Conservation (phyloP, 2,888 invertebrate genomes). For the Agrochola lota region DNA sequence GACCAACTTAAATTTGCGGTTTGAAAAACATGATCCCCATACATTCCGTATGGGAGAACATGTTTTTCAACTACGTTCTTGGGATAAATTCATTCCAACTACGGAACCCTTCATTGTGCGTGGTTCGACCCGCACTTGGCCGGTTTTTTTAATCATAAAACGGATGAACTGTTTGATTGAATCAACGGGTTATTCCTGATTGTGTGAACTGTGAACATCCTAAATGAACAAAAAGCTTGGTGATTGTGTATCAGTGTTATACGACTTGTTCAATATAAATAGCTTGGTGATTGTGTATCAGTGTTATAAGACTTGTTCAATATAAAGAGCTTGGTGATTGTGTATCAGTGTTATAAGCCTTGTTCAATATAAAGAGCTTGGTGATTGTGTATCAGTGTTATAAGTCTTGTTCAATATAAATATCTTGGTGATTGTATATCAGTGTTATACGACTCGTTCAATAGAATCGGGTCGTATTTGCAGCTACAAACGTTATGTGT, state of each 20-base stretch:
- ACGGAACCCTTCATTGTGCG: too few species aligned
- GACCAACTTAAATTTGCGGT: too few species aligned
- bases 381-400: slow-evolving; percentile 11
- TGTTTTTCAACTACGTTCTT: too few species aligned
- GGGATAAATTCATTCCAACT: too few species aligned
- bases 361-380: background rate
- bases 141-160: slow-evolving; percentile 3
- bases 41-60: too few species aligned
- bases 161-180: background rate
- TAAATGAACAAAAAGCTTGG: background rate
- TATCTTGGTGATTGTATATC: background rate
- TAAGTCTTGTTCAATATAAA: background rate
- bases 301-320: too few species aligned
- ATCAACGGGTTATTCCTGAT: background rate
- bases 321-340: too few species aligned
- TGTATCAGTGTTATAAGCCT: too few species aligned
- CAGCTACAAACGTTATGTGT: slow-evolving; percentile 6
- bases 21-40: too few species aligned
- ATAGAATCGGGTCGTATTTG: slow-evolving; percentile 6
- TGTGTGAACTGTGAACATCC: background rate
- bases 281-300: too few species aligned
- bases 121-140: too few species aligned
- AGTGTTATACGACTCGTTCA: slow-evolving; percentile 2
- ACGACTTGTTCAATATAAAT: background rate
- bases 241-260: slow-evolving; percentile 12